Base-by-base conservation (phyloP, 2,797 vertebrate genomes). In the Morus bassanus region DNA sequence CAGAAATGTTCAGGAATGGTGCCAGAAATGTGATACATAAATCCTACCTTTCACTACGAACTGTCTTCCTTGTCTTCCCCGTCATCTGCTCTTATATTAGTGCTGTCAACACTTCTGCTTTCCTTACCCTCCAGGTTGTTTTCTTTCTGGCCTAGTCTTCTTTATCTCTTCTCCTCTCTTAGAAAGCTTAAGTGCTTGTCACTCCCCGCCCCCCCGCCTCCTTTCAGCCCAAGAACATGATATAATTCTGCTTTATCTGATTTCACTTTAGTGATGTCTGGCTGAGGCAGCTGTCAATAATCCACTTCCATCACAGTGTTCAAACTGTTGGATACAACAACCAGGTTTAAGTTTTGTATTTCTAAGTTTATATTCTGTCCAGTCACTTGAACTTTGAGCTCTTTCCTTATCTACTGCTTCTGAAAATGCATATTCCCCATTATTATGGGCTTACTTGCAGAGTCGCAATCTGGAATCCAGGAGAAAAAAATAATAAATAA, bases 51-150 rank as follows among this genome's bases (percentile, higher is more conserved):
- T 93, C 75, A 82, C 60, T 84, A 81, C 9, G 0, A 60, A 15
- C 59, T 73, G 28, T 75, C 72, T 90, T 84, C 77, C 82, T 86
- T 90, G 83, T 93, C 80, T 95, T 64, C 35, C 54, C 46, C 80
- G 82, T 91, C 92, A 77, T 88, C 83, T 95, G 51, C 80, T 80
- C 79, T 78, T 93, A 9, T 78, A 48, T 93, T 35, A 68, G 50
- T 48, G 84, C 89, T 94, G 90, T 95, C 94, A 93, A 84, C 89
- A 45, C 61, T 89, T 89, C 56, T 94, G 64, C 78, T 57, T 70
- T 89, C 81, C 64, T 87, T 84, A 39, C 50, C 57, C 72, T 91
- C 77, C 45, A 28, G 67, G 89, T 94, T 76, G 85, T 94, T 94
- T 95, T 67, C 85, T 80, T 85, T 74, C 60, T 92, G 85, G 60